A percentile compares a stretch with the other conserved stretches of the same genome.
These are phyloP conservation scores for Chiropotes sagulatus DNA, from an alignment of 2,797 vertebrate species.

Conservation along the genomic window DNA sequence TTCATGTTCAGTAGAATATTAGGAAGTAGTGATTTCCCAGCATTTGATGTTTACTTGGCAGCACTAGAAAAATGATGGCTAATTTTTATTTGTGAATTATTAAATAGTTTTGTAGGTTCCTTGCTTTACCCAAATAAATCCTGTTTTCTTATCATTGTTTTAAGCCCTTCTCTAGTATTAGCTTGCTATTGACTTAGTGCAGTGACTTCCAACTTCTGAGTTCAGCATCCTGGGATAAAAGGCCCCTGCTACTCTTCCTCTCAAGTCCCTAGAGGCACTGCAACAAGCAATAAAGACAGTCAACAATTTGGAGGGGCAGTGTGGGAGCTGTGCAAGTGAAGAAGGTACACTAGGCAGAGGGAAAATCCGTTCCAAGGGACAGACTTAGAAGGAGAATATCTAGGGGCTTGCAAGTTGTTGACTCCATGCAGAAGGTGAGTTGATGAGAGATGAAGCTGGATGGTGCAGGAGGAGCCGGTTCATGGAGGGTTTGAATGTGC, in stretches of 20 bases:
- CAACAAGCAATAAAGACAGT: neutral
- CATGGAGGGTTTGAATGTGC: neutral
- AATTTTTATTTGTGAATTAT: neutral
- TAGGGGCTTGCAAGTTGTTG: neutral
- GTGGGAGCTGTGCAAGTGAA: neutral
- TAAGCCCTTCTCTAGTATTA: neutral
- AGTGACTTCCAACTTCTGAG: neutral
- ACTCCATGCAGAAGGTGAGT: neutral
- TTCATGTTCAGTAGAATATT: neutral
- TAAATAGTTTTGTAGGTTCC: neutral
- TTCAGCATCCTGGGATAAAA: neutral
- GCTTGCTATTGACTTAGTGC: neutral
- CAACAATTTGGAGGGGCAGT: too few relatives aligned
- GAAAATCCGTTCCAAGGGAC: neutral
- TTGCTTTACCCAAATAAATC: neutral
- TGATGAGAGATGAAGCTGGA: neutral
- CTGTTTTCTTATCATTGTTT: neutral
- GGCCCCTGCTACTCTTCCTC: neutral
- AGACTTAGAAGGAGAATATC: neutral
- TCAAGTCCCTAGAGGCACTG: neutral
- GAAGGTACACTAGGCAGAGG: too few relatives aligned
- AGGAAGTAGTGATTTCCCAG: neutral
- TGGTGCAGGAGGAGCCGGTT: neutral
- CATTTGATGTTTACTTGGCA: neutral
- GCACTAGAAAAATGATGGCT: neutral